Evolutionary conservation across 2,113 vertebrate genomes (phyloP).

Genomic region (Gasterosteus nipponicus): DNA sequence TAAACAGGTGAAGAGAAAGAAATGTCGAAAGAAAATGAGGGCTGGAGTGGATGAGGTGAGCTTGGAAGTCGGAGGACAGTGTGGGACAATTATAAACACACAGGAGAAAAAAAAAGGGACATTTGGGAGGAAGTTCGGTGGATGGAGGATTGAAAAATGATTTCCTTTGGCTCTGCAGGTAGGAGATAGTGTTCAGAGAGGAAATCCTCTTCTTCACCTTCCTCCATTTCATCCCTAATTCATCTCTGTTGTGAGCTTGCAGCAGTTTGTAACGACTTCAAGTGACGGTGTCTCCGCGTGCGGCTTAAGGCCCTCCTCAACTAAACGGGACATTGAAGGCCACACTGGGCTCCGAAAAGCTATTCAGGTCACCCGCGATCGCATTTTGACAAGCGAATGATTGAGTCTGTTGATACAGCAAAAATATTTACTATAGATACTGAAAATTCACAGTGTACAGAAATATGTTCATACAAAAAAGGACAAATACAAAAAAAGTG

Average conservation of each 20-base stretch:
- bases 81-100: conserved; percentile 45
- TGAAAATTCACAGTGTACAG: conserved; percentile 43
- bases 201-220: conserved; percentile 52
- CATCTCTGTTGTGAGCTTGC: conserved; percentile 38
- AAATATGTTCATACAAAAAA: conserved; percentile 40
- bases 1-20: conserved; percentile 49
- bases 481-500: conserved; percentile 22
- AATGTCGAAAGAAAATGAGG: conserved; percentile 11
- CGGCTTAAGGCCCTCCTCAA: not conserved
- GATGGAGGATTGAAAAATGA: conserved; percentile 52
- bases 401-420: conserved; percentile 16
- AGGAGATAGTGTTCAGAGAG: conserved; percentile 50
- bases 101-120: conserved; percentile 29
- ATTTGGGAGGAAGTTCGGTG: conserved; percentile 52
- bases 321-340: not conserved
- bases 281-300: conserved; percentile 12
- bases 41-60: not conserved
- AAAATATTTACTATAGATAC: conserved; percentile 52
- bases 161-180: conserved; percentile 59
- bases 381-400: conserved; percentile 11
- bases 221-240: conserved; percentile 42
- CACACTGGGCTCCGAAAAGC: not conserved
- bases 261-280: conserved; percentile 40
- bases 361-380: conserved; percentile 4
- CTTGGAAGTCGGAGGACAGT: conserved; percentile 13